Percentiles rank a stretch among this genome's conserved stretches.
These are phyloP conservation scores for Phoeniculus purpureus DNA, from an alignment of 2,797 vertebrate species.

Conservation along the genomic window DNA sequence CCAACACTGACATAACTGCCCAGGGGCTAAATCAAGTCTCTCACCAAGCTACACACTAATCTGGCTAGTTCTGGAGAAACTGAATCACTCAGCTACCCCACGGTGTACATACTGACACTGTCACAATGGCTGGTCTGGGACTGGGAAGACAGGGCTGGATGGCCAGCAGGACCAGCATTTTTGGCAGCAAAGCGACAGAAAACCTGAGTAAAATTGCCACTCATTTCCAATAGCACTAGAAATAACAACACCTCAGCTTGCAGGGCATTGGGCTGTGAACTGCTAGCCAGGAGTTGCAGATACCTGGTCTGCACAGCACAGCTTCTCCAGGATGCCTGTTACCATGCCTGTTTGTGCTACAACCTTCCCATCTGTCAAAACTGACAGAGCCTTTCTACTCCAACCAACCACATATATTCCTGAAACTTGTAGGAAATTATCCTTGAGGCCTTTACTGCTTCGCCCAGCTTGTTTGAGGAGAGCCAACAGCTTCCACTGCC, in stretches of 20 bases:
- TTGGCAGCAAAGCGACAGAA: not conserved
- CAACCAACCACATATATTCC: not conserved
- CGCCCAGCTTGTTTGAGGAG: not conserved
- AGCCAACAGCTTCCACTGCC: not conserved
- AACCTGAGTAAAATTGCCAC: not conserved
- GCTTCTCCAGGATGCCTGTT: not conserved
- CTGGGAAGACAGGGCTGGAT: not conserved
- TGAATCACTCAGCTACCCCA: rapidly evolving
- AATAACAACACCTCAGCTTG: not conserved
- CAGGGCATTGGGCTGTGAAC: not conserved
- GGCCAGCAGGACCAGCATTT: not conserved
- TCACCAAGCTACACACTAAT: not conserved
- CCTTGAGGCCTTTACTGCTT: not conserved
- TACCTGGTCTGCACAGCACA: rapidly evolving
- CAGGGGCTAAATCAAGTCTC: not conserved
- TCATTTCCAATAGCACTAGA: not conserved
- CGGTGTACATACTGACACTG: not conserved
- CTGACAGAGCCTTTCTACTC: not conserved
- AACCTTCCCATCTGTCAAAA: not conserved
- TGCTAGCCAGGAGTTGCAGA: not conserved
- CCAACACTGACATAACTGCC: not conserved
- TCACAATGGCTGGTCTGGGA: not conserved
- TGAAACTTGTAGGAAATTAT: not conserved
- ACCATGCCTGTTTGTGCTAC: rapidly evolving
- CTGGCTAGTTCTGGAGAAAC: not conserved